Evolutionary conservation across 2,113 vertebrate species (phyloP).

Genomic region (Opisthocomus hoazin): DNA sequence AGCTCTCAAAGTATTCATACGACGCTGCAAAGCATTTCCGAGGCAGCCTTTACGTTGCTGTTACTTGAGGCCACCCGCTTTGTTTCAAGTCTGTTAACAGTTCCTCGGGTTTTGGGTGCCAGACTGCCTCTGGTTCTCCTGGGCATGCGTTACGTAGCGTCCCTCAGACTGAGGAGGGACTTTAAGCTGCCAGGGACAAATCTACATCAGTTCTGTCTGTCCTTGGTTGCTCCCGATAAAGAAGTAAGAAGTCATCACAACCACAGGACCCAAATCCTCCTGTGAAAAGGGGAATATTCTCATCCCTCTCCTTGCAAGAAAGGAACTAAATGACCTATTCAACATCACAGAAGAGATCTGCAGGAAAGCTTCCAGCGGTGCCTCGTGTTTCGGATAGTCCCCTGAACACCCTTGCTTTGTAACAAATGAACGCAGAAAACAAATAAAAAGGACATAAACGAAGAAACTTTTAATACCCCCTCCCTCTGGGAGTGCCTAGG

Average conservation of each 20-base stretch:
- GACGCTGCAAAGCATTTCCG: rapidly evolving
- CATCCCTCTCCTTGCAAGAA: not conserved
- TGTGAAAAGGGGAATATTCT: not conserved
- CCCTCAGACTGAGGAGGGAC: not conserved
- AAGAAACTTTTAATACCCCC: not conserved
- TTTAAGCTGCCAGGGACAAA: not conserved
- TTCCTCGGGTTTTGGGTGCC: not conserved
- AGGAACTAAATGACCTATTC: not conserved
- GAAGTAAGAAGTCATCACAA: not conserved
- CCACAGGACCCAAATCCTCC: not conserved
- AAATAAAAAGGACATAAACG: not conserved
- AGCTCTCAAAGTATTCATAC: not conserved
- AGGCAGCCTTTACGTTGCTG: not conserved
- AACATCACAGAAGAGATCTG: not conserved
- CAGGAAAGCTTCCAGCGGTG: not conserved
- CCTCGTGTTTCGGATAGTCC: not conserved
- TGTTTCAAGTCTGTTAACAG: not conserved
- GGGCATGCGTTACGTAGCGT: rapidly evolving
- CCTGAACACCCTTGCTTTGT: not conserved
- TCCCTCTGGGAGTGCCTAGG: not conserved
- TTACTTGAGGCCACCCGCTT: not conserved
- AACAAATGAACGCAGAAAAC: not conserved
- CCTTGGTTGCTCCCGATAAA: not conserved
- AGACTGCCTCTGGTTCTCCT: not conserved
- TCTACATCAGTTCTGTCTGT: not conserved